Percentiles rank a stretch among this genome's conserved stretches.
These are phyloP conservation scores for Clarias fuscus DNA, from an alignment of 2,797 vertebrate genomes.

Conservation along the genomic window DNA sequence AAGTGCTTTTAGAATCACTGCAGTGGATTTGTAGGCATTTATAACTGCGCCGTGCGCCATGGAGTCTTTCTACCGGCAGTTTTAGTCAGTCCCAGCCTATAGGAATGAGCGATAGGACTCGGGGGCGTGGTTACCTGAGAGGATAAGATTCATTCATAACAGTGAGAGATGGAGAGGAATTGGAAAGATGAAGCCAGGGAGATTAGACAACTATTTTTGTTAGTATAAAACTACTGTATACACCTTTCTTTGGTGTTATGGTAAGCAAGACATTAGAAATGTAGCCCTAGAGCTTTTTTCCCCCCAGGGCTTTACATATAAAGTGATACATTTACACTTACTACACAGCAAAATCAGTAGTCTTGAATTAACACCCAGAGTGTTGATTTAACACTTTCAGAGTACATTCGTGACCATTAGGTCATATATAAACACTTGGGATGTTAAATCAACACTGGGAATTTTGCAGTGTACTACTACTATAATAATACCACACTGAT, in stretches of 20 bases:
- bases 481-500: not conserved
- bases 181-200: not conserved
- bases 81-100: constrained; percentile 20
- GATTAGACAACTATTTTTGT: not conserved
- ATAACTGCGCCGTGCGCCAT: constrained; percentile 1
- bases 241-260: not conserved
- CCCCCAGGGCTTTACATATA: not conserved
- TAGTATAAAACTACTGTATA: not conserved
- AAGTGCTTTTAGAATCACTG: constrained; percentile 10
- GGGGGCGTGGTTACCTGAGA: constrained; percentile 22
- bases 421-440: too few species aligned
- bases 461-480: too few species aligned
- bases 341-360: too few species aligned
- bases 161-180: not conserved
- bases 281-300: not conserved
- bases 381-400: too few species aligned
- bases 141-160: constrained; percentile 14
- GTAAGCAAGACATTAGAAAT: not conserved
- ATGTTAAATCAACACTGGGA: too few species aligned
- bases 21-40: constrained; percentile 9
- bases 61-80: not conserved
- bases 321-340: not conserved
- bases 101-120: not conserved
- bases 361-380: too few species aligned
- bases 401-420: too few species aligned